Conservation (phyloP, 2,797 vertebrate genomes). For the Heteromormyrus szaboi region DNA sequence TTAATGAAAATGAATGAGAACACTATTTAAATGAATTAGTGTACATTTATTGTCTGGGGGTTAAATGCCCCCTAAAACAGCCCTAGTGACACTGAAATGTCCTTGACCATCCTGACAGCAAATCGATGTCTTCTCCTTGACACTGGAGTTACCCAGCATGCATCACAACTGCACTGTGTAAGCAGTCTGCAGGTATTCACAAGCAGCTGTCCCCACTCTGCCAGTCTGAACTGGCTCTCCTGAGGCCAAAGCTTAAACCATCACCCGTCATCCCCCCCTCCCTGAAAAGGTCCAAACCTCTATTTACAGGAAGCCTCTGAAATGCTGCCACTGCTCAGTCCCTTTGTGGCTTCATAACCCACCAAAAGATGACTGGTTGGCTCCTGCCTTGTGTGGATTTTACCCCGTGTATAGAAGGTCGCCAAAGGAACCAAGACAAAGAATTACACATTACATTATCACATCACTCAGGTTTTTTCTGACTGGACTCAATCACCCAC, state of each 20-base stretch:
- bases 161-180: background rate
- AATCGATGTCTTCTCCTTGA: background rate
- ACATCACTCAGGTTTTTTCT: background rate
- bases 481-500: background rate
- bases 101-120: background rate
- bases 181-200: background rate
- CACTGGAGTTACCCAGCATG: background rate
- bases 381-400: background rate
- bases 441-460: background rate
- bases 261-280: background rate
- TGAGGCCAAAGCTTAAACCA: background rate
- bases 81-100: background rate
- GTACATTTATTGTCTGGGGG: background rate
- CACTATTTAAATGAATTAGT: background rate
- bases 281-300: background rate
- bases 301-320: background rate
- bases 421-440: background rate
- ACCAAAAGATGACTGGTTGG: background rate
- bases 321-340: background rate
- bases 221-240: no score
- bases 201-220: no score
- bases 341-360: background rate
- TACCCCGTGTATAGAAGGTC: background rate
- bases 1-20: background rate
- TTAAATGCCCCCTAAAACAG: background rate